Percentiles rank a stretch among this genome's conserved stretches.
phyloP scores from a whole-genome alignment of 2,113 vertebrate species.

The Amblyopsis rosae region DNA sequence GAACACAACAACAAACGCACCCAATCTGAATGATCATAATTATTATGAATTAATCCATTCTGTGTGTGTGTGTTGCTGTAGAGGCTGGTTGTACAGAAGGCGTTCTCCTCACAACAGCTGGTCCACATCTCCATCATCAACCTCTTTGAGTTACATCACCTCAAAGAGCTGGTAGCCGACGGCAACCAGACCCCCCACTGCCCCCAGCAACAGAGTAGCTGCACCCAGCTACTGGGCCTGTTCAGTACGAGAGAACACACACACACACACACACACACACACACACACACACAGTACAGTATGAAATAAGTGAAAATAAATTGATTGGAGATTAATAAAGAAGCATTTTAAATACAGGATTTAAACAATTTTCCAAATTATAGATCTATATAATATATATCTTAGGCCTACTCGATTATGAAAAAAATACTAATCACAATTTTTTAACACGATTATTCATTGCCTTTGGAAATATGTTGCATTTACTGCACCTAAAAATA shows the following conservation, averaged over 20 bases:
- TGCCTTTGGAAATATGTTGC: too few species aligned
- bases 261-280: background rate
- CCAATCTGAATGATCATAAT: background rate
- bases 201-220: constrained; percentile 85
- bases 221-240: constrained; percentile 93
- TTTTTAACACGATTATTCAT: too few species aligned
- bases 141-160: constrained; percentile 95
- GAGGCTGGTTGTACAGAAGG: constrained; percentile 93
- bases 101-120: constrained; percentile 97
- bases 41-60: background rate
- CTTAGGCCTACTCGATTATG: too few species aligned
- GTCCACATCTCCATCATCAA: constrained; percentile 98
- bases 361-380: too few species aligned
- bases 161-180: constrained; percentile 88
- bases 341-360: too few species aligned
- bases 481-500: too few species aligned
- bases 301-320: background rate
- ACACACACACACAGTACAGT: background rate
- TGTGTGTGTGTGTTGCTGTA: constrained; percentile 58
- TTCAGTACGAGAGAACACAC: constrained; percentile 84
- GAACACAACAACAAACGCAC: too few species aligned
- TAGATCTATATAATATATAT: too few species aligned
- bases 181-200: constrained; percentile 82
- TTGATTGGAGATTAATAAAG: too few species aligned
- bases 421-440: too few species aligned